A percentile compares a stretch with the other conserved stretches of the same genome.
Conservation (phyloP, 1,140 invertebrate species). For the Diploscapter pachys region DNA sequence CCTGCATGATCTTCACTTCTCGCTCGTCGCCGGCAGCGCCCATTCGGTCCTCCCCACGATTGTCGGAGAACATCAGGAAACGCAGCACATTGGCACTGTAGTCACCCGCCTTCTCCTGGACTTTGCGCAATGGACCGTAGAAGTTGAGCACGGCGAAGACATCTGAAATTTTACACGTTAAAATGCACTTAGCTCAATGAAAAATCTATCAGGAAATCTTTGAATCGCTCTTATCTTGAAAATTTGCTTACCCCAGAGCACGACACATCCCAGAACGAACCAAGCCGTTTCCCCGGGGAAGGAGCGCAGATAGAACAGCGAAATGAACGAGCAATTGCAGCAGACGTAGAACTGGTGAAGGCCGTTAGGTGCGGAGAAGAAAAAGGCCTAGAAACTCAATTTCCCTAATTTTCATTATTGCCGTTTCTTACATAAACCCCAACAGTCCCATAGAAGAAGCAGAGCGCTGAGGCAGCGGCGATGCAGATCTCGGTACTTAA, state of each 20-base stretch:
- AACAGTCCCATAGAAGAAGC: constrained; percentile 3
- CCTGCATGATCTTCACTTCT: neutral
- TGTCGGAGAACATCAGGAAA: constrained; percentile 38
- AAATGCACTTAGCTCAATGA: neutral
- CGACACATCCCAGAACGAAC: constrained; percentile 44
- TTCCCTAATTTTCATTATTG: neutral
- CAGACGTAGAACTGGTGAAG: constrained; percentile 50
- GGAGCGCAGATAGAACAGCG: constrained; percentile 46
- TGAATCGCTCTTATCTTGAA: too few relatives aligned
- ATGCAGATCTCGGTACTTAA: neutral
- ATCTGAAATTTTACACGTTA: constrained; percentile 35
- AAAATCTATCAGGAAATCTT: too few relatives aligned
- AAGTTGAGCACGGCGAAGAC: constrained; percentile 51
- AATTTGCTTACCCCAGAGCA: constrained; percentile 46
- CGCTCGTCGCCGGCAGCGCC: neutral
- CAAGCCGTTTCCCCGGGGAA: constrained; percentile 48
- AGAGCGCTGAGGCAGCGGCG: neutral
- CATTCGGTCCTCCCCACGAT: neutral
- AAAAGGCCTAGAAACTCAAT: constrained; percentile 23
- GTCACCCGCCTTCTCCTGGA: constrained; percentile 44
- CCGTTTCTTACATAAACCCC: constrained; percentile 10
- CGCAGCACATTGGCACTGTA: constrained; percentile 44
- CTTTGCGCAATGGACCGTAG: constrained; percentile 40
- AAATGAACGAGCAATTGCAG: constrained; percentile 48
- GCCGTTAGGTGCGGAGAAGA: constrained; percentile 28